Evolutionary conservation across 2,113 vertebrate genomes (phyloP).

Genomic region (Tupaia tana): DNA sequence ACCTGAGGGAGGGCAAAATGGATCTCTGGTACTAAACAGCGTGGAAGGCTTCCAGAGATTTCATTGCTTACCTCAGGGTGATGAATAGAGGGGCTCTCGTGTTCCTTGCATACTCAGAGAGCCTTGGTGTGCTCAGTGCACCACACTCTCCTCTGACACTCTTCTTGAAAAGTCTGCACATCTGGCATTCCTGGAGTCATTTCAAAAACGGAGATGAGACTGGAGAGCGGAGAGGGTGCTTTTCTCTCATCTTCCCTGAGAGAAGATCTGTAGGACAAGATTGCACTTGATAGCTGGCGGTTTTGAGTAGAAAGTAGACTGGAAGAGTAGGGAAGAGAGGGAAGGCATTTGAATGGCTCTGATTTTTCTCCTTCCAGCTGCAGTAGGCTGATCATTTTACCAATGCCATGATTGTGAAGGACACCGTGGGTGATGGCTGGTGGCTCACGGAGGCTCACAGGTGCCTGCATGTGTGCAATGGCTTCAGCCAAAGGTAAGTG

Average conservation of each 20-base stretch:
- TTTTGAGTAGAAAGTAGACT: neutral
- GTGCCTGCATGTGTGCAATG: too few relatives aligned
- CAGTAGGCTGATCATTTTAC: neutral
- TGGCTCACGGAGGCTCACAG: neutral
- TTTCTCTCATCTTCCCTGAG: neutral
- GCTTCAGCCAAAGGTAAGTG: neutral
- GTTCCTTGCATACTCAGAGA: slow-evolving; percentile 28
- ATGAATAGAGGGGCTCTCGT: slow-evolving; percentile 52
- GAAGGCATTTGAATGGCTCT: neutral
- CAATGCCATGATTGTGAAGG: neutral
- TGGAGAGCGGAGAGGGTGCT: accelerated
- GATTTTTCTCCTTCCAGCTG: neutral
- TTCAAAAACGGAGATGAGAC: slow-evolving; percentile 12
- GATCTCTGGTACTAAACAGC: slow-evolving; percentile 1
- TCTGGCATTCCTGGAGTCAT: slow-evolving; percentile 58
- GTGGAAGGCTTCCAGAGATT: slow-evolving; percentile 60
- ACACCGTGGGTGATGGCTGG: neutral
- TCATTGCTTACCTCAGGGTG: slow-evolving; percentile 54
- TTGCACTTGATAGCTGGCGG: neutral
- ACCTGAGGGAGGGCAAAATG: slow-evolving; percentile 60
- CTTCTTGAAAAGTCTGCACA: slow-evolving; percentile 58
- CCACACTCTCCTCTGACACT: neutral
- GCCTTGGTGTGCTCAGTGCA: neutral
- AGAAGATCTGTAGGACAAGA: neutral
- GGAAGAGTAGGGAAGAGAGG: neutral